Evolutionary conservation across 2,797 vertebrate species (phyloP).

Genomic region (Anguilla marmorata): DNA sequence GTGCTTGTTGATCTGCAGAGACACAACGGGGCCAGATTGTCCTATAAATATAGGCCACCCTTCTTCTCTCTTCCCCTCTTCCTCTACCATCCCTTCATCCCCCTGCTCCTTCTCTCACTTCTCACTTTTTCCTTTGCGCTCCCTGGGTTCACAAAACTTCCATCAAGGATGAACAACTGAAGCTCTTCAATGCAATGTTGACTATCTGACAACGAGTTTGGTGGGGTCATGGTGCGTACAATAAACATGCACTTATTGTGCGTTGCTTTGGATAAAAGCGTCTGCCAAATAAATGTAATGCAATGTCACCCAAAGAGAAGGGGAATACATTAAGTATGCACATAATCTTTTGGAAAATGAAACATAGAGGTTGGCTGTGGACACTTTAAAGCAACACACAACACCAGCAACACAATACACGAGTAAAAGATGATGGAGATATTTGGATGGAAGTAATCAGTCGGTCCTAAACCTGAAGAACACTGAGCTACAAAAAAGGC

Average conservation of each 20-base stretch:
- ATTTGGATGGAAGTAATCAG: background rate
- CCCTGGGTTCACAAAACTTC: background rate
- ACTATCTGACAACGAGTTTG: background rate
- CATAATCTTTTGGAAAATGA: background rate
- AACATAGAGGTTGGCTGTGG: background rate
- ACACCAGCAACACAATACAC: background rate
- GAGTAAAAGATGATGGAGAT: background rate
- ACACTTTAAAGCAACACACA: background rate
- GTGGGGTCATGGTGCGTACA: background rate
- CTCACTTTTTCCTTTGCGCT: background rate
- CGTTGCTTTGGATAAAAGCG: too few species aligned
- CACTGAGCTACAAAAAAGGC: background rate
- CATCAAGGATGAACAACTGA: background rate
- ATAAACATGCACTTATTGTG: too few species aligned
- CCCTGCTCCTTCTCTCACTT: background rate
- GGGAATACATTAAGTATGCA: background rate
- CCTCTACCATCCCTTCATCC: background rate
- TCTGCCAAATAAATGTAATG: too few species aligned
- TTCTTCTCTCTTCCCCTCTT: conserved; percentile 42
- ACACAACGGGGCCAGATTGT: conserved; percentile 65
- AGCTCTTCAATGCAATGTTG: background rate
- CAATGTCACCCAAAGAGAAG: background rate
- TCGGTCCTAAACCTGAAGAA: background rate
- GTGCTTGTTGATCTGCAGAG: conserved; percentile 62
- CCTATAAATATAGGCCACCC: conserved; percentile 60